Base-by-base conservation (phyloP, 2,888 invertebrate genomes). In the Augiades crinisus region DNA sequence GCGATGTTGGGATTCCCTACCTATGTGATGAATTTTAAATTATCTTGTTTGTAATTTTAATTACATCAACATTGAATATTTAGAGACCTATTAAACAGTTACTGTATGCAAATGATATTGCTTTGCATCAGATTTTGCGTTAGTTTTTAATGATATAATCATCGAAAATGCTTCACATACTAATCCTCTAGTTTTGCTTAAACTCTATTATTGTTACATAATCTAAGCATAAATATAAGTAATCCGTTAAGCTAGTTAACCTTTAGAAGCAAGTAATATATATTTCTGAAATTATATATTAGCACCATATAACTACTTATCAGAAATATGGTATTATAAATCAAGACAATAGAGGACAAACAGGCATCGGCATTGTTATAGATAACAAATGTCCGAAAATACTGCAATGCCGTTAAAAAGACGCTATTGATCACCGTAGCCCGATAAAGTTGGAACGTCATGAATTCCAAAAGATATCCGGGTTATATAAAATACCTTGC, bases 371-470 rank as follows among this genome's bases (percentile, higher is more conserved):
- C 5, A 24, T 50, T 50, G 27, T 49, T 41, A 27, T 41, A 8
- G n/a, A 41, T 41, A 43, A 41, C 41, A 22, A 50, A 50, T 50
- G 43, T 43, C 36, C 34, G 44, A 50, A 50, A 43, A 50, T 27
- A 50, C 50, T 50, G 50, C 50, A 43, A 12, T 50, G 50, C 50
- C 27, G 50, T 34, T 34, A 34, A 19, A 49, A 27, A 34, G 24
- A 43, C 8, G 8, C 41, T 36, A 43, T 50, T 43, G 49, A 50
- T 43, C 49, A 43, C 34, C 49, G 49, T 41, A 50, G 13, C 13
- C 41, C 27, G 34, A 50, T 36, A 30, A 41, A 41, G 19, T 19
- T 36, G 17, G 46, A 14, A 45, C 21, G 44, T 14, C 13, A 21
- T 44, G 14, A 34, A 45, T 43, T 31, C 19, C 30, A 43, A 30